phyloP scores from a whole-genome alignment of 2,113 vertebrate species.

The Actenoides hombroni region DNA sequence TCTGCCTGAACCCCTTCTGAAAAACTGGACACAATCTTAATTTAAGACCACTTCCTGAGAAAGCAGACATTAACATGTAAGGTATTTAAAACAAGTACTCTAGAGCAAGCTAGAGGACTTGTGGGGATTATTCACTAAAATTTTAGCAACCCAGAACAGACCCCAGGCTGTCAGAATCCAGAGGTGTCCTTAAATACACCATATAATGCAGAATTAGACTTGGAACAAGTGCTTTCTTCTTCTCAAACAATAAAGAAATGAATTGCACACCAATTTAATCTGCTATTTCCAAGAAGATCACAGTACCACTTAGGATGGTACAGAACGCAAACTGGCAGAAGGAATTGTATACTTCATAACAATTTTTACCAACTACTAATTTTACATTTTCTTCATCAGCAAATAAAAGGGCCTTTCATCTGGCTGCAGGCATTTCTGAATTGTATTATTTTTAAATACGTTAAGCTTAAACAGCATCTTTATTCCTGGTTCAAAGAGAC shows the following conservation, averaged over 20 bases:
- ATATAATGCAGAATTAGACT: background rate
- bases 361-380: background rate
- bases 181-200: background rate
- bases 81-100: background rate
- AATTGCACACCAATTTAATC: background rate
- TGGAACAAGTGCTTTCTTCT: background rate
- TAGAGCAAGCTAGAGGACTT: background rate
- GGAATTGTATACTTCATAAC: background rate
- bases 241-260: background rate
- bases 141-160: background rate
- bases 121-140: background rate
- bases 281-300: background rate
- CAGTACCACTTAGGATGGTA: background rate
- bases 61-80: background rate
- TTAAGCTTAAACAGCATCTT: constrained; percentile 24
- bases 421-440: constrained; percentile 1
- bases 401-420: constrained; percentile 47
- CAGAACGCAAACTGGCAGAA: background rate
- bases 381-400: constrained; percentile 23
- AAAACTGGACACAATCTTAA: background rate
- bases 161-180: background rate
- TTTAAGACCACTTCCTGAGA: background rate
- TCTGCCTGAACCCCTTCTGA: background rate
- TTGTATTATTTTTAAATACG: constrained; percentile 47
- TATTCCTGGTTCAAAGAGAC: constrained; percentile 39